Percentiles rank a stretch among this genome's conserved stretches.
Evolutionary conservation across 2,797 vertebrate species (phyloP).

Genomic region (Melopsittacus undulatus): DNA sequence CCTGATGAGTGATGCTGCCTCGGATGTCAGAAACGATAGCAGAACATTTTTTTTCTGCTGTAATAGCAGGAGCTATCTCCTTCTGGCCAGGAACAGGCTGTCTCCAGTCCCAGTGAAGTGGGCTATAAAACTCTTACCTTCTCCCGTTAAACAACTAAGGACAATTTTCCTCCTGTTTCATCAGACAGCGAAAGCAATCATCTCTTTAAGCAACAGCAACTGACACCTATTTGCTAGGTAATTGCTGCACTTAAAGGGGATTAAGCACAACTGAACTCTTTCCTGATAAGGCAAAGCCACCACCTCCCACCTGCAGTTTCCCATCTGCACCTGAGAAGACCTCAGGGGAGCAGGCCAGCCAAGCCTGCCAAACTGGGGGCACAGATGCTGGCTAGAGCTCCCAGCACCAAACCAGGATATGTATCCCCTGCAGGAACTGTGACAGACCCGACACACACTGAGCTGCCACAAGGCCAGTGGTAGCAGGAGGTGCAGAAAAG

Average conservation of each 20-base stretch:
- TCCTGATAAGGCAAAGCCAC: neutral
- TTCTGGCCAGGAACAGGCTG: neutral
- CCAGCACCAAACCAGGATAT: fast-evolving
- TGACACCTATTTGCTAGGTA: slow-evolving; percentile 37
- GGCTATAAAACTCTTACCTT: neutral
- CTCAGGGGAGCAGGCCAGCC: fast-evolving
- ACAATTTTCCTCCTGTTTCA: neutral
- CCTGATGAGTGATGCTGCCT: neutral
- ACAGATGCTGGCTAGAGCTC: fast-evolving
- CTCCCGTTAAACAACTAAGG: neutral
- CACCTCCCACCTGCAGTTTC: neutral
- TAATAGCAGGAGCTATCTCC: neutral
- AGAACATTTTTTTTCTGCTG: neutral
- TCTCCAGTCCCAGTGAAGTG: fast-evolving
- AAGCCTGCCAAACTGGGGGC: fast-evolving
- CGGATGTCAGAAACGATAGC: neutral
- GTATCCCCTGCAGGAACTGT: fast-evolving
- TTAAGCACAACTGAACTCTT: neutral
- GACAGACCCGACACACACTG: neutral
- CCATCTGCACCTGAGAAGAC: neutral
- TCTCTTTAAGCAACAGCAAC: slow-evolving; percentile 17
- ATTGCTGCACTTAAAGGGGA: slow-evolving; percentile 21
- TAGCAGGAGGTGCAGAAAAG: neutral
- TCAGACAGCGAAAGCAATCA: slow-evolving; percentile 9
- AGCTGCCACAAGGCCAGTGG: neutral